Percentiles rank a stretch among this genome's conserved stretches.
These are phyloP conservation scores for Cataglyphis hispanica DNA, from an alignment of 1,140 invertebrate genomes.

Conservation along the genomic window DNA sequence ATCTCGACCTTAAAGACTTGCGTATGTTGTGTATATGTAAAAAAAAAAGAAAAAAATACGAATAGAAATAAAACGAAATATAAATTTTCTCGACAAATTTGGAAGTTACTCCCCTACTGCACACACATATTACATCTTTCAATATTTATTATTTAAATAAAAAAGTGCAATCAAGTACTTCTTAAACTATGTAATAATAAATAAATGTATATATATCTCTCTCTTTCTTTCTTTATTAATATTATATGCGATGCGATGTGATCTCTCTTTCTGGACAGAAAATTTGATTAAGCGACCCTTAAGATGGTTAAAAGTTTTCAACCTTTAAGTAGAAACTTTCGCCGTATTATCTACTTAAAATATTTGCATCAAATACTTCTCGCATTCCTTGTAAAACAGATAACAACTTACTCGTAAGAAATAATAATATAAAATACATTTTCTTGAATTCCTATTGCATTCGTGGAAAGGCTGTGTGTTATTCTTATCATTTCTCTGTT, in stretches of 20 bases:
- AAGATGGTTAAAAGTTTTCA: neutral
- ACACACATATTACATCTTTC: neutral
- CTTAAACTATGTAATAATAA: neutral
- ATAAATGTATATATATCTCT: neutral
- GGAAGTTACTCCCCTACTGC: neutral
- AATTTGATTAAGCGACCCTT: neutral
- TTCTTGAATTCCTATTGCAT: conserved; percentile 5
- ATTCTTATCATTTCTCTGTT: conserved; percentile 40
- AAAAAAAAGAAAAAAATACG: too few relatives aligned
- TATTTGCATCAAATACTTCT: conserved; percentile 10
- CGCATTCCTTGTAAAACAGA: neutral
- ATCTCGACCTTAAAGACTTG: neutral
- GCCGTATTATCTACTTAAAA: conserved; percentile 4
- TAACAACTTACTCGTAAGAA: neutral
- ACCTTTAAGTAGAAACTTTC: conserved; percentile 19
- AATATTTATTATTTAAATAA: neutral
- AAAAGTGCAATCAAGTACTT: too few relatives aligned
- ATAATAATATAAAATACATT: conserved; percentile 23
- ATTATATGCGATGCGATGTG: neutral
- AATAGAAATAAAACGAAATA: neutral
- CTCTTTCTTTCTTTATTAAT: neutral
- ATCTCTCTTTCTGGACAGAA: neutral
- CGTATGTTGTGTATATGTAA: too few relatives aligned
- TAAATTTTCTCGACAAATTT: neutral
- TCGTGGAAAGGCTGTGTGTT: conserved; percentile 15